A percentile compares a stretch with the other conserved stretches of the same genome.
phyloP scores from a whole-genome alignment of 2,113 vertebrate genomes.

The Xenus cinereus region DNA sequence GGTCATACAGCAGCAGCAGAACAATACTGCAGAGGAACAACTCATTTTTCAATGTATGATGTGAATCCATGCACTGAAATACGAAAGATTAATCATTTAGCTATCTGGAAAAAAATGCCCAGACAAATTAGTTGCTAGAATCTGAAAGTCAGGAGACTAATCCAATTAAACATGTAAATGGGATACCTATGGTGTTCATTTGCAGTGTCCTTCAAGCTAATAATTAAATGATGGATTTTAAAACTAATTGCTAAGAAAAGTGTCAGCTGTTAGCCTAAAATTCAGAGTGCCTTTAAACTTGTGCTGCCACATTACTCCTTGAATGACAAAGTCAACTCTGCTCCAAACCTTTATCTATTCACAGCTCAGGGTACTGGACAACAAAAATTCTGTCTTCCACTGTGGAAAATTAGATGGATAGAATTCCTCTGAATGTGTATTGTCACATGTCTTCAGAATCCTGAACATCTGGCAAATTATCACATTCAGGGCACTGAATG shows the following conservation, averaged over 20 bases:
- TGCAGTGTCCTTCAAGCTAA: conserved; percentile 63
- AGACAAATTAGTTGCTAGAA: conserved; percentile 69
- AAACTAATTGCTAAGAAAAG: conserved; percentile 66
- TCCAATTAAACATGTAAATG: conserved; percentile 73
- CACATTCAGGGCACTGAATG: not conserved
- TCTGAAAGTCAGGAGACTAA: conserved; percentile 69
- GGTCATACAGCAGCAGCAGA: not conserved
- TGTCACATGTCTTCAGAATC: not conserved
- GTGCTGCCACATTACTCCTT: not conserved
- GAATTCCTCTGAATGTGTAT: not conserved
- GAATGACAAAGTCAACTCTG: not conserved
- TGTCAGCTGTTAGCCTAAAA: conserved; percentile 17
- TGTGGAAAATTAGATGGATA: not conserved
- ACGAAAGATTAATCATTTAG: conserved; percentile 56
- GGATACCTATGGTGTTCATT: conserved; percentile 41
- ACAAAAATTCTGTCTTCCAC: not conserved
- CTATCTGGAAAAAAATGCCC: conserved; percentile 20
- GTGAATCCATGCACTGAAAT: conserved; percentile 35
- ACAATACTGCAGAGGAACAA: not conserved
- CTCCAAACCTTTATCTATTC: not conserved
- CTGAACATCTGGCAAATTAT: not conserved
- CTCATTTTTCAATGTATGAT: conserved; percentile 37
- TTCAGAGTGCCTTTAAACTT: not conserved
- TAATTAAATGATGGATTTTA: conserved; percentile 72
- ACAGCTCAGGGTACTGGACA: not conserved